Percentiles rank a stretch among this genome's conserved stretches.
Conservation (phyloP, 2,113 vertebrate species). For the Butorides virescens region DNA sequence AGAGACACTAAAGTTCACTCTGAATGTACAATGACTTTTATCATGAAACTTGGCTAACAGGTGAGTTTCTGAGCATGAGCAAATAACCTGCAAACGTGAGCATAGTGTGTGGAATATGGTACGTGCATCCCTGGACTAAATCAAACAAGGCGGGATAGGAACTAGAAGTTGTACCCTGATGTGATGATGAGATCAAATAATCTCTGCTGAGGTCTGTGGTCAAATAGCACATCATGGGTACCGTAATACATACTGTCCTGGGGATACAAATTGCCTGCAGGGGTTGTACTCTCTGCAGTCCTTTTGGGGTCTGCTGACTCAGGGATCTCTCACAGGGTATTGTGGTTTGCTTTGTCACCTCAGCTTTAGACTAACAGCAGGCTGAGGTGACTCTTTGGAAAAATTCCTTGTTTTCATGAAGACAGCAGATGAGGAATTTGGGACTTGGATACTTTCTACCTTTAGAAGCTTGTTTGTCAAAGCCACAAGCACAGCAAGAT, state of each 20-base stretch:
- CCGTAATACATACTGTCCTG: background rate
- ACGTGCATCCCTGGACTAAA: background rate
- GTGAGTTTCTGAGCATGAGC: background rate
- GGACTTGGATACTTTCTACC: background rate
- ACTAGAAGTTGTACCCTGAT: background rate
- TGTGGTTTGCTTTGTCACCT: background rate
- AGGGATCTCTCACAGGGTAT: background rate
- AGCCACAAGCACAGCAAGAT: background rate
- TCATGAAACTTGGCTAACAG: background rate
- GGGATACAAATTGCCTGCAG: background rate
- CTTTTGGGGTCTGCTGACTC: background rate
- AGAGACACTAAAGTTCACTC: background rate
- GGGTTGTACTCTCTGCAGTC: background rate
- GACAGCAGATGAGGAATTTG: background rate
- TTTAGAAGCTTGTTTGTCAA: background rate
- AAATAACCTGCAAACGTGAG: background rate
- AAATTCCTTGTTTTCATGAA: background rate
- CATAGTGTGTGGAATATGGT: background rate
- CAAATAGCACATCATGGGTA: background rate
- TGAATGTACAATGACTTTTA: background rate
- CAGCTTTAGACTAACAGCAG: background rate
- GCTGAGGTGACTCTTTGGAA: background rate
- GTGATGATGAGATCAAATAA: background rate
- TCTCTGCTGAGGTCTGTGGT: background rate
- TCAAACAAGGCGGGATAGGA: background rate